Conservation (phyloP, 2,888 invertebrate genomes). For the Julus scanicus region DNA sequence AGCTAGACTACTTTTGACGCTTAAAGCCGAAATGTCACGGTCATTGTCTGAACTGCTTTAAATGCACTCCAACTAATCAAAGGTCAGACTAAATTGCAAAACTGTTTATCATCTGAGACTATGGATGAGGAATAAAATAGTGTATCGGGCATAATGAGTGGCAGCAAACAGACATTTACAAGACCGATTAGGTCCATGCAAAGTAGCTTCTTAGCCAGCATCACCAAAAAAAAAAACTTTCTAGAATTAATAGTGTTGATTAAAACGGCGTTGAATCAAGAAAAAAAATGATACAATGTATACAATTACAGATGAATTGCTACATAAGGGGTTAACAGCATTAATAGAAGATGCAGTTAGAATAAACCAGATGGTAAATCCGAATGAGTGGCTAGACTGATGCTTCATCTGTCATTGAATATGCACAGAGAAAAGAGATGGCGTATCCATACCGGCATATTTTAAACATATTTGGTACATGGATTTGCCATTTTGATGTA, state of each 20-base stretch:
- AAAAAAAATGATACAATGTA: background rate
- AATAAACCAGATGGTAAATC: background rate
- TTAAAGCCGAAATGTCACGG: background rate
- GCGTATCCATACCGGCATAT: too few relatives aligned
- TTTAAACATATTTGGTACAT: too few relatives aligned
- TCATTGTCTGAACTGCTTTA: background rate
- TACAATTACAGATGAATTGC: background rate
- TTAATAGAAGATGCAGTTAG: background rate
- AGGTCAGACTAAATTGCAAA: constrained; percentile 1
- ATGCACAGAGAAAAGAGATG: too few relatives aligned
- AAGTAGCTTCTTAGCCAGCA: background rate
- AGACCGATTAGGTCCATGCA: background rate
- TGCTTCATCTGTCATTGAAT: too few relatives aligned
- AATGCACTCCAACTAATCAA: constrained; percentile 33
- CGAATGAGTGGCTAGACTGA: background rate
- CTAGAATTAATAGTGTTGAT: constrained; percentile 19
- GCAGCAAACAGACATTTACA: constrained; percentile 26
- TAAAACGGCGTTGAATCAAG: background rate
- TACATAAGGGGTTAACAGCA: background rate
- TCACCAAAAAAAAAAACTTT: background rate
- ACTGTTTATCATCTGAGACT: background rate
- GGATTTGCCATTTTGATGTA: too few relatives aligned
- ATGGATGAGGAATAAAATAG: background rate
- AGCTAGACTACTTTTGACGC: background rate
- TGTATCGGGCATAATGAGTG: constrained; percentile 27